Conservation (phyloP, 1,140 invertebrate species). For the Mizuhopecten yessoensis region DNA sequence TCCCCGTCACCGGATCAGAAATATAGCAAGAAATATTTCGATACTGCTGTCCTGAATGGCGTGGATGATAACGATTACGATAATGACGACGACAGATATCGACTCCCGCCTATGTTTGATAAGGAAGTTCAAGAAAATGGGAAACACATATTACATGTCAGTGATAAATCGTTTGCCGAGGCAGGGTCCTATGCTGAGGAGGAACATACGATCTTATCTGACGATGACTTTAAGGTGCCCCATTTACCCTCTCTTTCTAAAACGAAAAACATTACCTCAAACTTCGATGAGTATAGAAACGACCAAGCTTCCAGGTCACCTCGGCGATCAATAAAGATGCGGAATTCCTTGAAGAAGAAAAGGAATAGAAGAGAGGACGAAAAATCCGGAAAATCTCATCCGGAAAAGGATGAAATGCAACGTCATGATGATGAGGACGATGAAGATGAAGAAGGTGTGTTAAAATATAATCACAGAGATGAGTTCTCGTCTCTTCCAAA, state of each 20-base stretch:
- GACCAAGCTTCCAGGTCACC: neutral
- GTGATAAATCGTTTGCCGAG: conserved; percentile 11
- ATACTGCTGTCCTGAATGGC: neutral
- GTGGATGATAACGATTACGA: neutral
- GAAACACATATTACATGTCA: neutral
- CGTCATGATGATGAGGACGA: neutral
- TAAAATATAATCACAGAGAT: conserved; percentile 22
- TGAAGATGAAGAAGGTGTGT: neutral
- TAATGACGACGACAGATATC: neutral
- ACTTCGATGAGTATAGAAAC: neutral
- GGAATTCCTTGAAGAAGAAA: neutral
- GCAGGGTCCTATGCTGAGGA: neutral
- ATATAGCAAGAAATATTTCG: conserved; percentile 22
- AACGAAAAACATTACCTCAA: neutral
- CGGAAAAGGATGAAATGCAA: neutral
- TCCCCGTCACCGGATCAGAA: neutral
- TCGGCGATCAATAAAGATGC: neutral
- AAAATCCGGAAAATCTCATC: neutral
- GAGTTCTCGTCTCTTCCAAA: neutral
- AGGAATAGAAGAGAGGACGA: neutral
- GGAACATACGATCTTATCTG: neutral
- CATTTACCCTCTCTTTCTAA: neutral
- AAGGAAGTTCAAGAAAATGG: neutral
- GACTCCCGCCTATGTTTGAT: conserved; percentile 19
- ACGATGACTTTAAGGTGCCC: neutral